A percentile compares a stretch with the other conserved stretches of the same genome.
These are phyloP conservation scores for Rhagologus leucostigma DNA, from an alignment of 2,113 vertebrate genomes.

Conservation along the genomic window DNA sequence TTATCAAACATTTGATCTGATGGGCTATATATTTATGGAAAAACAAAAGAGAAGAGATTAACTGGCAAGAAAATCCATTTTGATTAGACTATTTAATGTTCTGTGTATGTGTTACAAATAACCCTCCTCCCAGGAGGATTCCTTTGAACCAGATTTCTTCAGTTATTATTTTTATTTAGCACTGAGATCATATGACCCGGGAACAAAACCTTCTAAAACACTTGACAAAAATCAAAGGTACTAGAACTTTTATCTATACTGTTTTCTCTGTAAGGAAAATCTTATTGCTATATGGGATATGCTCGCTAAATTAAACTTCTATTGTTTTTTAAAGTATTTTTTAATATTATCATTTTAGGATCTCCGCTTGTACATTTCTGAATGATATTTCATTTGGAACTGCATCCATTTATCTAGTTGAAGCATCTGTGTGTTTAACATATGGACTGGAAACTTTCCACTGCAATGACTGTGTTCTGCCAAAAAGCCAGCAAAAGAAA, in stretches of 20 bases:
- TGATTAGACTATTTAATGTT: constrained; percentile 55
- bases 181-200: not conserved
- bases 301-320: not conserved
- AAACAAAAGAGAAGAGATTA: constrained; percentile 64
- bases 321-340: not conserved
- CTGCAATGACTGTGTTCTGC: not conserved
- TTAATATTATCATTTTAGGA: not conserved
- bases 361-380: not conserved
- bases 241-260: not conserved
- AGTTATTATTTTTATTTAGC: constrained; percentile 60
- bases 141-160: constrained; percentile 22
- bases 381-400: constrained; percentile 12
- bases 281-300: not conserved
- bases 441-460: constrained; percentile 56
- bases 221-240: not conserved
- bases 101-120: constrained; percentile 45
- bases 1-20: constrained; percentile 67
- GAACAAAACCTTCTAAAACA: not conserved
- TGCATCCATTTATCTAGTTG: not conserved
- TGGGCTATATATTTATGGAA: constrained; percentile 60
- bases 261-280: not conserved
- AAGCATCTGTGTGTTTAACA: constrained; percentile 28
- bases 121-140: constrained; percentile 2
- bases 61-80: constrained; percentile 64
- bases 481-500: constrained; percentile 44